Evolutionary conservation across 1,140 invertebrate genomes (phyloP), one percentile per base, ranked within the genome.

Genomic region (Oppia nitens): DNA sequence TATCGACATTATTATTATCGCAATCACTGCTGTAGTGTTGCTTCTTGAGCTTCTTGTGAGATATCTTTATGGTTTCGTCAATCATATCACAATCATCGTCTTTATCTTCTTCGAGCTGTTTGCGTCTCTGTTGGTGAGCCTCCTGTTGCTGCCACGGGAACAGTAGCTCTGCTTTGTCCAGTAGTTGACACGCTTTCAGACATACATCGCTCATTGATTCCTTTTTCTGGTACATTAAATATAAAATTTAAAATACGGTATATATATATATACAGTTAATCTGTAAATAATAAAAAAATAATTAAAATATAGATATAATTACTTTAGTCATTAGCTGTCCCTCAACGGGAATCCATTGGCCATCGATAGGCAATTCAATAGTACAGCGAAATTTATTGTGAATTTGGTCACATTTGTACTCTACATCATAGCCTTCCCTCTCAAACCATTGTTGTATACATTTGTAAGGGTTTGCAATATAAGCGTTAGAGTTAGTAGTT

Each of bases 121-220:
- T 24, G 29, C 29, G 26, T 23, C 24, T 17, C 40, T 56, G 45
- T 53, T 26, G 26, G n/a, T 14, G 3, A 20, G 29, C 40, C 51
- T 62, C 53, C 28, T 61, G 47, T 21, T 27, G 26, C 53, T 63
- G 62, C 62, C 62, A 63, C 14, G 58, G 53, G 47, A 60, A 63
- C n/a, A 63, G 40, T 14, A 60, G 32, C 23, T 53, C 27, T 21
- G 62, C 62, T 27, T 57, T 62, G 32, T 63, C 62, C 4, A 63
- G 32, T 12, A 63, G 14, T 50, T 50, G 24, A 50, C 62, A 63
- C 24, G 47, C 53, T 12, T 28, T 57, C 6, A 61, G 25, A 53
- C 59, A 63, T 24, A 45, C 59, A 57, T 57, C 47, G 0, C 6
- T 3, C 9, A 63, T 57, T 3, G 59, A 47, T 21, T 63, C 62